phyloP scores from a whole-genome alignment of 2,797 vertebrate genomes.

The Gallinago nigripennis region DNA sequence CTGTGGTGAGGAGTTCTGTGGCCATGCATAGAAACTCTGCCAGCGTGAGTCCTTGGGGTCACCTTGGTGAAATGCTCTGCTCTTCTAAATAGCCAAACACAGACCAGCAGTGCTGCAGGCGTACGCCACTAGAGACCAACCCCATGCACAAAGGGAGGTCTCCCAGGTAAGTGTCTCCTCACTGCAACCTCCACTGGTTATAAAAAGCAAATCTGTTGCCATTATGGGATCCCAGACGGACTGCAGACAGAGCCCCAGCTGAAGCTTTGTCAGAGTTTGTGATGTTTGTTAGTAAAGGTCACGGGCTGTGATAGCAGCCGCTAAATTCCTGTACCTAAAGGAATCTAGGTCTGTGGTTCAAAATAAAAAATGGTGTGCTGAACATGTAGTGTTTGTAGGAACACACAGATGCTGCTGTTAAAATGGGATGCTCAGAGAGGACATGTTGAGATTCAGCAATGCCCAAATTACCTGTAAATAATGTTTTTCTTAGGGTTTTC shows the following conservation, averaged over 20 bases:
- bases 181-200: background rate
- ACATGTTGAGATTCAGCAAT: background rate
- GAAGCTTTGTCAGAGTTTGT: background rate
- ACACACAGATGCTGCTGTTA: background rate
- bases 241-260: background rate
- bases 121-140: fast-evolving
- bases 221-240: background rate
- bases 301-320: background rate
- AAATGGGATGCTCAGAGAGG: background rate
- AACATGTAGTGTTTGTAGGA: background rate
- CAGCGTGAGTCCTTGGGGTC: fast-evolving
- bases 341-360: background rate
- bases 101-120: background rate
- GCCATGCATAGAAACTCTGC: background rate
- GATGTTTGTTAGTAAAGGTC: background rate
- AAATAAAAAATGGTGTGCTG: background rate
- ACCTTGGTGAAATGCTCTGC: background rate
- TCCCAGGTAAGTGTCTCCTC: background rate
- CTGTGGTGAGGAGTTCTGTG: background rate
- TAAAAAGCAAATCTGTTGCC: background rate
- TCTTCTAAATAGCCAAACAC: background rate
- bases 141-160: background rate
- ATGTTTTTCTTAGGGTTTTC: background rate
- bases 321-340: background rate
- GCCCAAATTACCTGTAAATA: background rate